A percentile compares a stretch with the other conserved stretches of the same genome.
Evolutionary conservation across 2,113 vertebrate genomes (phyloP).

Genomic region (Panthera tigris): DNA sequence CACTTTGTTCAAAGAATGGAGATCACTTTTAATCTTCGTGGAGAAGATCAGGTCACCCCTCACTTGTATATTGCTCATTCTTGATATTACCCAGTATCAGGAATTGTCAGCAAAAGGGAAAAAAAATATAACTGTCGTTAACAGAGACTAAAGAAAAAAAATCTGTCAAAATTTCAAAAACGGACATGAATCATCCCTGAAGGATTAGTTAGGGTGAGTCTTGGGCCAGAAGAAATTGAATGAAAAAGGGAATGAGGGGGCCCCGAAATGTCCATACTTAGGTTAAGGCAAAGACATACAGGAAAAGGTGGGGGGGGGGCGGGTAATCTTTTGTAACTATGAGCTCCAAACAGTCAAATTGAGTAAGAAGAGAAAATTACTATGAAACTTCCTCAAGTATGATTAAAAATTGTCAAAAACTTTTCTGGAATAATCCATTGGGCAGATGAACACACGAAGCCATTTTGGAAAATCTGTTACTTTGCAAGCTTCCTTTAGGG

Average conservation of each 20-base stretch:
- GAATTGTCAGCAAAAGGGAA: constrained; percentile 27
- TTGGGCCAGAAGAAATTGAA: constrained; percentile 51
- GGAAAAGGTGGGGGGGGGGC: neutral
- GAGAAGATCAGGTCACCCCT: constrained; percentile 1
- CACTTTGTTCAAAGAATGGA: constrained; percentile 59
- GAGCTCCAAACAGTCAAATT: neutral
- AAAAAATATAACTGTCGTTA: neutral
- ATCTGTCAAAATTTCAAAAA: constrained; percentile 28
- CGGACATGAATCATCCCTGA: constrained; percentile 41
- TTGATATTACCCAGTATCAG: constrained; percentile 49
- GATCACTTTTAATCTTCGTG: constrained; percentile 52
- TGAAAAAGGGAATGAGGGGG: neutral
- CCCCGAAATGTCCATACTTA: neutral
- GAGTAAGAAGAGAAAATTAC: neutral
- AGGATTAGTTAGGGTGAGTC: constrained; percentile 45
- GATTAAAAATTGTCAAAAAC: neutral
- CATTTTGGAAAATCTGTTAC: neutral
- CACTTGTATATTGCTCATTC: constrained; percentile 66
- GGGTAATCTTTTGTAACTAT: neutral
- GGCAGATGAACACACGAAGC: neutral
- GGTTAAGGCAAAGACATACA: neutral
- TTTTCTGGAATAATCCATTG: neutral
- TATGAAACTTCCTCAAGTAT: neutral
- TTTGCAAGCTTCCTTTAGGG: neutral
- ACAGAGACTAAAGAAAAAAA: constrained; percentile 5